phyloP scores from a whole-genome alignment of 2,113 vertebrate species.

The Canis aureus region DNA sequence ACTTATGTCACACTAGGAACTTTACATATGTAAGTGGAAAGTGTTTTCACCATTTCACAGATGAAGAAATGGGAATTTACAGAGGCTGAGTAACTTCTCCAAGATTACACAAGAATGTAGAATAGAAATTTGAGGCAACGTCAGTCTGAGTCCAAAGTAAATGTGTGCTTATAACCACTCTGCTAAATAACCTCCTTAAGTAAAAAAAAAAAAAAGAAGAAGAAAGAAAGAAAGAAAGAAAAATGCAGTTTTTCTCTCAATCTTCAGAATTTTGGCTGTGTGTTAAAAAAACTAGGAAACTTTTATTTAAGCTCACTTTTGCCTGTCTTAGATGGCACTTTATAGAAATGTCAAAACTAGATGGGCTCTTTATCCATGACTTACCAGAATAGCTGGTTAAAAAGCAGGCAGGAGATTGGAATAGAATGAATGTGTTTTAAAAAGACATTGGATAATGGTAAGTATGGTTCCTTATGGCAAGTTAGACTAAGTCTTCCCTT shows the following conservation, averaged over 20 bases:
- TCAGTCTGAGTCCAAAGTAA: neutral
- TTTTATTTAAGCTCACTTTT: neutral
- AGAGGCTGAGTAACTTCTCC: neutral
- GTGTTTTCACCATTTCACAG: neutral
- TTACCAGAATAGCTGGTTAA: neutral
- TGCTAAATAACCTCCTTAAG: neutral
- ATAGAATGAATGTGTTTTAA: neutral
- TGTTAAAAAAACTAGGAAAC: slow-evolving; percentile 4
- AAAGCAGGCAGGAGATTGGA: neutral
- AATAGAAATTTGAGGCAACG: neutral
- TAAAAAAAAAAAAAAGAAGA: neutral
- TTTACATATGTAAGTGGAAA: neutral
- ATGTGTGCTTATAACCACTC: neutral
- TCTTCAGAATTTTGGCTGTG: neutral
- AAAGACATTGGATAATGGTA: neutral
- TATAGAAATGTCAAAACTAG: slow-evolving; percentile 17
- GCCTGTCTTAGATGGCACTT: neutral
- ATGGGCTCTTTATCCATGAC: neutral
- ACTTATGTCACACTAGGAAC: neutral
- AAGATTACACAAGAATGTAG: neutral
- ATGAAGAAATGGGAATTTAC: neutral
- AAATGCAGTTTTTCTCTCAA: neutral
- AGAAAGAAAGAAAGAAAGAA: neutral
- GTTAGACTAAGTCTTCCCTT: neutral
- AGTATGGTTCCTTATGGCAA: neutral